Percentiles rank a stretch among this genome's conserved stretches.
These are phyloP conservation scores for Latrodectus elegans DNA, from an alignment of 2,888 invertebrate species.

Conservation along the genomic window DNA sequence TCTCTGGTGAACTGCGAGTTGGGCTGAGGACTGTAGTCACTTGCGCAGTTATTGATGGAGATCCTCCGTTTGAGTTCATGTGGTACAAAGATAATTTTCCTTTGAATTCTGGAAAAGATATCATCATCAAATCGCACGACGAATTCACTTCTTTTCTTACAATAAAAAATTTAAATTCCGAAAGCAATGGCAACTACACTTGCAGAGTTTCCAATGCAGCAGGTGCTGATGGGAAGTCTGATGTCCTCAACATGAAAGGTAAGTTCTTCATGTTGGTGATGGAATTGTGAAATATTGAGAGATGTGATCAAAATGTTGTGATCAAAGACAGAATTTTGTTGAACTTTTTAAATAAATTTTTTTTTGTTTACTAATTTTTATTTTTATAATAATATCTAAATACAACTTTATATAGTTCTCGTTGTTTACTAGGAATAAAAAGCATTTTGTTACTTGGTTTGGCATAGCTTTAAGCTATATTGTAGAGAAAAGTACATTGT, in stretches of 20 bases:
- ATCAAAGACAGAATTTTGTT: no score
- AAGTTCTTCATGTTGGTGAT: background rate
- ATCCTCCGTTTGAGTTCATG: conserved; percentile 61
- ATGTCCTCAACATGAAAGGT: conserved; percentile 13
- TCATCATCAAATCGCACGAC: background rate
- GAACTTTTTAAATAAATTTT: no score
- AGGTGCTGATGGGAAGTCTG: conserved; percentile 1
- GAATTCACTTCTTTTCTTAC: conserved; percentile 24
- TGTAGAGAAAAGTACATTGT: no score
- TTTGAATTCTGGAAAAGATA: background rate
- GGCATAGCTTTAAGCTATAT: no score
- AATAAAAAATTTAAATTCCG: conserved; percentile 2
- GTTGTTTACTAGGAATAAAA: background rate
- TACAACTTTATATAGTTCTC: no score
- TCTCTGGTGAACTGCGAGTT: conserved; percentile 11
- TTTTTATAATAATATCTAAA: background rate
- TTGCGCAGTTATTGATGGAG: conserved; percentile 63
- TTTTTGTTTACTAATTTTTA: no score
- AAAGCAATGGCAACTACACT: conserved; percentile 30
- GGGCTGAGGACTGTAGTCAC: conserved; percentile 33
- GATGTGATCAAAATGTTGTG: background rate
- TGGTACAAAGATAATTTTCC: conserved; percentile 67
- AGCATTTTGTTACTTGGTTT: no score
- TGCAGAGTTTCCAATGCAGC: background rate
- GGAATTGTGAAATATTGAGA: background rate